Conservation (phyloP, 2,797 vertebrate genomes). For the Tiaroga cobitis region DNA sequence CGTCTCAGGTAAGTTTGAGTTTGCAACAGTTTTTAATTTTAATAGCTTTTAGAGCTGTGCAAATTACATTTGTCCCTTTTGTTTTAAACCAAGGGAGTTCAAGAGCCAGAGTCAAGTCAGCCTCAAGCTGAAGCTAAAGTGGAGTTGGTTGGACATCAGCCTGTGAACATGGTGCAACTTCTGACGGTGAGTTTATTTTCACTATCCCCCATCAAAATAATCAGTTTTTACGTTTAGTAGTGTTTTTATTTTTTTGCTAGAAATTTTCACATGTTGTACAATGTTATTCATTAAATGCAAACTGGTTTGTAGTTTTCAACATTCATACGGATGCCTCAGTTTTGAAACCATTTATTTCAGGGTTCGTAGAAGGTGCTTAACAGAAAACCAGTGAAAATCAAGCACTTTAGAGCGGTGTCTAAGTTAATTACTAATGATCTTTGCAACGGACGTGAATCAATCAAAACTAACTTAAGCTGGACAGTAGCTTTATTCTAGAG, state of each 20-base stretch:
- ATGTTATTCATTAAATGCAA: too few relatives aligned
- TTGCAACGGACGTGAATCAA: too few relatives aligned
- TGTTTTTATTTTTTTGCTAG: neutral
- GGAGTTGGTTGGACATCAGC: conserved; percentile 80
- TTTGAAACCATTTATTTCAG: too few relatives aligned
- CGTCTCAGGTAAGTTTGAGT: conserved; percentile 81
- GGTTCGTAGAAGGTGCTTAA: too few relatives aligned
- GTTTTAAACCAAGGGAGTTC: conserved; percentile 61
- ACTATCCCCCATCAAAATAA: neutral
- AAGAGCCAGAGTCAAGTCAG: conserved; percentile 85
- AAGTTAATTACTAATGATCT: too few relatives aligned
- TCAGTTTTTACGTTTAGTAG: neutral
- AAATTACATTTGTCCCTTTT: neutral
- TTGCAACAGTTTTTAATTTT: neutral
- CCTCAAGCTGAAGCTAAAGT: conserved; percentile 80
- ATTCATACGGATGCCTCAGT: too few relatives aligned
- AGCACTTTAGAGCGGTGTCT: too few relatives aligned
- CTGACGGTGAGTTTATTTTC: conserved; percentile 84
- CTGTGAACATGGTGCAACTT: conserved; percentile 96
- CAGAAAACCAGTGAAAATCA: too few relatives aligned
- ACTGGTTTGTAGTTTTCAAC: too few relatives aligned
- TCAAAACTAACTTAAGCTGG: too few relatives aligned
- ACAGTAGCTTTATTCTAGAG: too few relatives aligned
- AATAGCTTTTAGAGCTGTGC: neutral
- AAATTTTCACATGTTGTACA: too few relatives aligned